phyloP scores from a whole-genome alignment of 1,140 invertebrate genomes.

The Neodiprion lecontei region DNA sequence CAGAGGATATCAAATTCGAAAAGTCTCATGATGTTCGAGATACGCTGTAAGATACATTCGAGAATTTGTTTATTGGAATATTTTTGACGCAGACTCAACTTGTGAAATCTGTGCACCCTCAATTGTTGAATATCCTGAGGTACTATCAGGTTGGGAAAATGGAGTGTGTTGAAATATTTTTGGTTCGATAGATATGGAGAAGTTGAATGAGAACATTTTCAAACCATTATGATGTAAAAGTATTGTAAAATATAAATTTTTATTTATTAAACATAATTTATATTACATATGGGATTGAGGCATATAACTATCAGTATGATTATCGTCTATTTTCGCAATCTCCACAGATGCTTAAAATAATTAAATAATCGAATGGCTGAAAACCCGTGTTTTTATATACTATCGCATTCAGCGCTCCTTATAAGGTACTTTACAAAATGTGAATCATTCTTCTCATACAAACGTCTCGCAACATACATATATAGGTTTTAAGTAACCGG shows the following conservation, averaged over 20 bases:
- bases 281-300: constrained; percentile 32
- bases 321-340: too few relatives aligned
- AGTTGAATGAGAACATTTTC: background rate
- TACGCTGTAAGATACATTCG: too few relatives aligned
- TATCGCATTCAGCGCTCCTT: background rate
- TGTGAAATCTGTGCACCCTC: too few relatives aligned
- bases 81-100: too few relatives aligned
- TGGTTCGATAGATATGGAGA: background rate
- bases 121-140: too few relatives aligned
- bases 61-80: too few relatives aligned
- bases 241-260: constrained; percentile 39
- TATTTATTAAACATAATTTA: constrained; percentile 34
- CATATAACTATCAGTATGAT: background rate
- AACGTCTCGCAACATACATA: background rate
- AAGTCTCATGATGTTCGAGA: too few relatives aligned
- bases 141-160: background rate
- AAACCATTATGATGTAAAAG: constrained; percentile 19
- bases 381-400: background rate
- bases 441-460: background rate
- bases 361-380: background rate
- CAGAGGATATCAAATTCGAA: too few relatives aligned
- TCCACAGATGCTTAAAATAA: background rate
- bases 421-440: background rate
- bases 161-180: background rate
- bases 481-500: background rate